Conservation (phyloP, 2,113 vertebrate genomes). For the Anhinga rufa region DNA sequence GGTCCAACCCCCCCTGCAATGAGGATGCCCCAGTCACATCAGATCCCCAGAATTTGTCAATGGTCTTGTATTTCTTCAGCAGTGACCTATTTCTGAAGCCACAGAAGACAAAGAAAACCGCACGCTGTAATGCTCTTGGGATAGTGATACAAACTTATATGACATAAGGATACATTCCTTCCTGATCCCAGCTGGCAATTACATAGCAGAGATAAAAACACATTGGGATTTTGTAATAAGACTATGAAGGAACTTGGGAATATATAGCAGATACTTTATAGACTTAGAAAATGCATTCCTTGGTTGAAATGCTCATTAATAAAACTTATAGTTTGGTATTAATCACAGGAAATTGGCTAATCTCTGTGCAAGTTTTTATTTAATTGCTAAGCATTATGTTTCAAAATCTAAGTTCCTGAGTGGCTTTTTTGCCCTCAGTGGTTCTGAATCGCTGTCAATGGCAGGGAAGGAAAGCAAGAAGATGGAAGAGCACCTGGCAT, state of each 20-base stretch:
- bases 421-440: background rate
- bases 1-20: background rate
- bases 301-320: background rate
- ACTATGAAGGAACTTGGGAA: background rate
- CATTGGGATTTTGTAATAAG: background rate
- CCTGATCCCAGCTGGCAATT: background rate
- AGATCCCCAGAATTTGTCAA: background rate
- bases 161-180: background rate
- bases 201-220: background rate
- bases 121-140: background rate
- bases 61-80: background rate
- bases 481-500: background rate
- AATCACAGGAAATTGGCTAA: background rate
- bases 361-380: background rate
- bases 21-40: background rate
- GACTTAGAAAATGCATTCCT: background rate
- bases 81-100: background rate
- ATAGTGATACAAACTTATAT: background rate
- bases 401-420: background rate
- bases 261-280: background rate
- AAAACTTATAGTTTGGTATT: background rate
- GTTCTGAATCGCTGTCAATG: background rate
- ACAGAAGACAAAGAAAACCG: background rate
- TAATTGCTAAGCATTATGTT: background rate
- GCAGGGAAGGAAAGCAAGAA: background rate